Base-by-base conservation (phyloP, 1,140 invertebrate genomes). In the Drosophila ogumai region DNA sequence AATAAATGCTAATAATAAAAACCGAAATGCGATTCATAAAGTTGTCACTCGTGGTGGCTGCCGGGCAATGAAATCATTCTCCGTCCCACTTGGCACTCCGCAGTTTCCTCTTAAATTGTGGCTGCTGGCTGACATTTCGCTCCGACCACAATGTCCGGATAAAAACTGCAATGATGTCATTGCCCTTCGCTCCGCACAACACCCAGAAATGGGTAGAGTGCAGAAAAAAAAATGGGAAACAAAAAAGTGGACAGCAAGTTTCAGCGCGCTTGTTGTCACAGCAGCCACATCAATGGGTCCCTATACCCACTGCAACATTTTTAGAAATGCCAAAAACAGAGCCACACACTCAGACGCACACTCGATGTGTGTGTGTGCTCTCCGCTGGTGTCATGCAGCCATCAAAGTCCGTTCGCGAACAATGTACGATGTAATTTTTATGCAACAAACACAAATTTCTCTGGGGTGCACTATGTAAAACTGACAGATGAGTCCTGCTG, bases 361-460 rank as follows among this genome's bases (percentile, higher is more conserved):
- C 67, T 77, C 40, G 56, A 74, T 38, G 65, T 5, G 64, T 67
- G n/a, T n/a, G 44, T 38, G 19, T 31, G 8, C 38, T 41, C 25
- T 17, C 19, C 41, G 32, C 31, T 38, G 55, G 40, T 84, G 81
- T 75, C 82, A 79, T 87, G 72, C 54, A 49, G 76, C 80, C 84
- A 87, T 87, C 80, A 87, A 87, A 87, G 84, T 87, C 77, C 54
- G 65, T 60, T 68, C 68, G 84, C 82, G 76, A 87, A 87, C 82
- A 87, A 87, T 87, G 82, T 74, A 63, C 72, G 68, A 67, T 84
- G 85, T 87, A 84, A 87, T 87, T 87, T 88, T 84, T 88, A 87
- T 90, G 84, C 84, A 87, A 82, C 84, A 87, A 90, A 88, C 80
- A 84, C 81, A 60, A 87, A 87, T 87, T 87, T 87, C 84, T 87